These are phyloP conservation scores for Calameuta filiformis DNA, from an alignment of 2,888 invertebrate genomes.

Conservation along the genomic window DNA sequence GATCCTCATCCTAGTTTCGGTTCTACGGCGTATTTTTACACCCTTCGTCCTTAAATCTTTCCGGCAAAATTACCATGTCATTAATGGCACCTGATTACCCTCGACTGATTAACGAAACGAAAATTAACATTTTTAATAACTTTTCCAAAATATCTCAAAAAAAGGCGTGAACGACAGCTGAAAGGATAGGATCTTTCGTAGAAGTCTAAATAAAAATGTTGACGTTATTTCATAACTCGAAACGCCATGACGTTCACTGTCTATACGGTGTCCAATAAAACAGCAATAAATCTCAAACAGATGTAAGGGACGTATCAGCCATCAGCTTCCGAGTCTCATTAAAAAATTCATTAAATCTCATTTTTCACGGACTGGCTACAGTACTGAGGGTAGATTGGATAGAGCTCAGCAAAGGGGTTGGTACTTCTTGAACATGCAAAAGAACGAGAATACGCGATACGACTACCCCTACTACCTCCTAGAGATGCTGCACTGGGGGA, in stretches of 20 bases:
- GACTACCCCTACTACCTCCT: background rate
- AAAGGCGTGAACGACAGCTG: too few species aligned
- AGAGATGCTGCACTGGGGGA: background rate
- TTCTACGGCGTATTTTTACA: background rate
- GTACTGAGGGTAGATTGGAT: constrained; percentile 1
- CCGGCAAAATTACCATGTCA: background rate
- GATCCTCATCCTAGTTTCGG: constrained; percentile 7
- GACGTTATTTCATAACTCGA: background rate
- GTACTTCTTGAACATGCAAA: background rate
- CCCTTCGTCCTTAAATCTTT: background rate
- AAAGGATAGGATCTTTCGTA: too few species aligned
- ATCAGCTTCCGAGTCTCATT: constrained; percentile 33
- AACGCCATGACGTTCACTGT: background rate
- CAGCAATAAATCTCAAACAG: background rate
- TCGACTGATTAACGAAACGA: background rate
- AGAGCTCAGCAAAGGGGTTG: background rate
- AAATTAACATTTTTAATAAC: too few species aligned
- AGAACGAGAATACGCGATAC: background rate
- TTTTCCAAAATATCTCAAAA: too few species aligned
- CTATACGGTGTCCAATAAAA: background rate
- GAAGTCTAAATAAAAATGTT: background rate
- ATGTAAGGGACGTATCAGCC: constrained; percentile 14
- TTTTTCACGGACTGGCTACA: constrained; percentile 28
- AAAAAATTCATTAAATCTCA: constrained; percentile 29
- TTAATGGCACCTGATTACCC: background rate